Percentiles rank a stretch among this genome's conserved stretches.
Conservation (phyloP, 92 coral and sea anemone genomes). For the Ricordea florida region DNA sequence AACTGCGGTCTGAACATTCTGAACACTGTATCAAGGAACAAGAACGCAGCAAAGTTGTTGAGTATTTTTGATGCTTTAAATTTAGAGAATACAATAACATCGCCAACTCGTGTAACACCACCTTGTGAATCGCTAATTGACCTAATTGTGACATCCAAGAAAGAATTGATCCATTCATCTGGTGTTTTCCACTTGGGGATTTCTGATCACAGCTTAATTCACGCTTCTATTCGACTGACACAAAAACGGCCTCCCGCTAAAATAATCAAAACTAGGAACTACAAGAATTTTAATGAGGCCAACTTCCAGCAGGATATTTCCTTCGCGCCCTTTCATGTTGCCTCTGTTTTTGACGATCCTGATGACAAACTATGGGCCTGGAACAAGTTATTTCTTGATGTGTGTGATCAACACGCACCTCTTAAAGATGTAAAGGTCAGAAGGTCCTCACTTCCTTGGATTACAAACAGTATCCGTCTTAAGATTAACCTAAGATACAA, state of each 20-base stretch:
- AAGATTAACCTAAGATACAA: neutral
- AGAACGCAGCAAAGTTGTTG: neutral
- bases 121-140: neutral
- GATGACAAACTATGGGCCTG: slow-evolving; percentile 24
- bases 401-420: slow-evolving; percentile 18
- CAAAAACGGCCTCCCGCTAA: neutral
- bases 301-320: neutral
- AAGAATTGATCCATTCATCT: neutral
- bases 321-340: slow-evolving; percentile 12
- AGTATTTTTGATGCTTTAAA: neutral
- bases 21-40: neutral
- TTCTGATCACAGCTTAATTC: slow-evolving; percentile 9
- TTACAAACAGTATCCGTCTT: neutral
- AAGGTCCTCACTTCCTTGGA: slow-evolving; percentile 13
- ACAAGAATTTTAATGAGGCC: neutral
- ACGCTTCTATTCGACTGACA: neutral
- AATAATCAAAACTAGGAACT: slow-evolving; percentile 11
- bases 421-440: neutral
- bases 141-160: slow-evolving; percentile 15
- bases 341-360: slow-evolving; percentile 6
- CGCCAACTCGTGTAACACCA: slow-evolving; percentile 16
- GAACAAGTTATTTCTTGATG: slow-evolving; percentile 6
- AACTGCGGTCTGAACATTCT: neutral
- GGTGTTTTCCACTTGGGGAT: slow-evolving; percentile 2
- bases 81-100: slow-evolving; percentile 1